Base-by-base conservation (phyloP, 2,888 invertebrate species). In the Mystacides longicornis region DNA sequence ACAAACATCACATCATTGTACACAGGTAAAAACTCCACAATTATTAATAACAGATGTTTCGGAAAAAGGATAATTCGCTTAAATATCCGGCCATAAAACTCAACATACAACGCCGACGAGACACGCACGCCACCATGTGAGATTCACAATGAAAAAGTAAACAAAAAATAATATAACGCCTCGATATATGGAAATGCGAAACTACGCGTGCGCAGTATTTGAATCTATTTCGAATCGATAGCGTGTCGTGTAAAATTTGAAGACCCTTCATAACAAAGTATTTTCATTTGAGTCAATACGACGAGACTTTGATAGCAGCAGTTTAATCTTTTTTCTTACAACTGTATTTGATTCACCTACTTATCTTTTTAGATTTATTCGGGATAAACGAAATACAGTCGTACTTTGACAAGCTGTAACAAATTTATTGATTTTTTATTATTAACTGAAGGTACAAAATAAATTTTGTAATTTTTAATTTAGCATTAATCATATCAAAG, bases 11-110 rank as follows among this genome's bases (percentile, higher is more conserved):
- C 31, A 57, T 31, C 43, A 43, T 31, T 33, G 49, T 56, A 48
- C 56, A 46, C 56, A 53, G 52, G 53, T 49, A 52, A 53, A 56
- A 56, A 56, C 52, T 49, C 53, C 20, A 49, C 52, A 52, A 42
- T 51, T 7, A 37, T n/a, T n/a, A 51, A 31, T 54, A 51, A 57
- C 53, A 57, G 53, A 53, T 57, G 57, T 47, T 53, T 22, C n/a
- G 45, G n/a, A 37, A 37, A 37, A 37, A 14, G 14, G n/a, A n/a
- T n/a, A n/a, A n/a, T 37, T 43, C 48, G 56, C 43, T 37, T 37
- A 37, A 16, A 37, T 14, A 37, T 37, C 37, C 37, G n/a, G 37
- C 37, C 14, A 37, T 37, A 37, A 3, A n/a, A 37, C 14, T n/a
- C 37, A 7, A 3, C 14, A 37, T 37, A 37, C 37, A 37, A 37